These are phyloP conservation scores for Drosophila santomea DNA, from an alignment of 1,140 invertebrate species.

Conservation along the genomic window DNA sequence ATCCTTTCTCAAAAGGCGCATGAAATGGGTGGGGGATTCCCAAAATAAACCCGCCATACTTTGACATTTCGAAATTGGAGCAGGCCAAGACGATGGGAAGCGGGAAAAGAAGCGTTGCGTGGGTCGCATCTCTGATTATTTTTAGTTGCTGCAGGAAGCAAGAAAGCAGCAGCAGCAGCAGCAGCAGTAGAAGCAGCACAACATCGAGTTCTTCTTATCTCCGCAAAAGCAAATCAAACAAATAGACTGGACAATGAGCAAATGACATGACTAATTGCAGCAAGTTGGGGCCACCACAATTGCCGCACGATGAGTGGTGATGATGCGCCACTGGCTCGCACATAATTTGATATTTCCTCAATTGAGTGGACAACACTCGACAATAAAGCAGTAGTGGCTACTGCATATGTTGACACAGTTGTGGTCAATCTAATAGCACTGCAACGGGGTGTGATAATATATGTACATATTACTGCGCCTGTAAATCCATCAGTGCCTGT, in stretches of 20 bases:
- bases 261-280: constrained; percentile 67
- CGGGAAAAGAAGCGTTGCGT: constrained; percentile 57
- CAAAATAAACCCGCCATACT: constrained; percentile 54
- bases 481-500: too few species aligned
- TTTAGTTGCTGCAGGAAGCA: constrained; percentile 58
- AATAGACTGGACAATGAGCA: constrained; percentile 19
- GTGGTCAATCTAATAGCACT: constrained; percentile 15
- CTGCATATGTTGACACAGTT: constrained; percentile 15
- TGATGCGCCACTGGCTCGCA: constrained; percentile 23
- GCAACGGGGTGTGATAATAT: not conserved
- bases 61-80: constrained; percentile 74
- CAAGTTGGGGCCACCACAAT: constrained; percentile 55
- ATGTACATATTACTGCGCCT: not conserved
- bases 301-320: constrained; percentile 41
- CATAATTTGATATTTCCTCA: constrained; percentile 81
- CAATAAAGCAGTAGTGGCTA: constrained; percentile 2
- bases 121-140: constrained; percentile 64
- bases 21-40: constrained; percentile 19
- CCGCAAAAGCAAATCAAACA: constrained; percentile 21
- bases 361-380: constrained; percentile 53
- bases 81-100: constrained; percentile 33
- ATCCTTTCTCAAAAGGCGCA: constrained; percentile 8
- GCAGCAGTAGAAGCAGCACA: constrained; percentile 11
- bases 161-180: constrained; percentile 7
- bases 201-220: constrained; percentile 12